These are phyloP conservation scores for Ranitomeya imitator DNA, from an alignment of 2,113 vertebrate genomes.

Conservation along the genomic window DNA sequence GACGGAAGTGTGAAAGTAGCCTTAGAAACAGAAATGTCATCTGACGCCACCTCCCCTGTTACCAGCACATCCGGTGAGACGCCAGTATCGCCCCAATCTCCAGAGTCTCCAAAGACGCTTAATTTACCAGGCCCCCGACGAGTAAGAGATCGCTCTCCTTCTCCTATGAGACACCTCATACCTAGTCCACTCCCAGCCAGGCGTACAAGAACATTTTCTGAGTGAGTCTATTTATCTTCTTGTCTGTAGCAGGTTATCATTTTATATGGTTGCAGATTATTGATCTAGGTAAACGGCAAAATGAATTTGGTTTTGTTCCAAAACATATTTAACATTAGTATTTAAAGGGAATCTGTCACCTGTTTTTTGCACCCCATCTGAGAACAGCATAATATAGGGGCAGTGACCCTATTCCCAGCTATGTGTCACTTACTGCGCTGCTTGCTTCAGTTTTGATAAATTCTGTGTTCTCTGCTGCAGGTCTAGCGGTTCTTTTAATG, in stretches of 20 bases:
- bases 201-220: conserved; percentile 88
- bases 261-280: background rate
- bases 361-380: too few species aligned
- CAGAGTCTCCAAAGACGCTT: conserved; percentile 68
- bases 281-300: background rate
- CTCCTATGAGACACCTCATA: conserved; percentile 86
- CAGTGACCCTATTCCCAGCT: too few species aligned
- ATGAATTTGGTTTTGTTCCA: background rate
- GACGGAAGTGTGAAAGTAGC: too few species aligned
- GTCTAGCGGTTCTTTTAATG: too few species aligned
- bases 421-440: too few species aligned
- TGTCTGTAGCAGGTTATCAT: background rate
- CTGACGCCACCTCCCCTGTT: conserved; percentile 70
- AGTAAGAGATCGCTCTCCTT: conserved; percentile 81
- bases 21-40: conserved; percentile 79
- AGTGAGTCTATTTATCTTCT: conserved; percentile 75
- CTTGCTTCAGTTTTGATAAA: too few species aligned
- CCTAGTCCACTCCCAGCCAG: conserved; percentile 94
- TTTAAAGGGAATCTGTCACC: too few species aligned
- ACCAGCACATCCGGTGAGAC: conserved; percentile 58
- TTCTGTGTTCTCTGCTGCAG: too few species aligned
- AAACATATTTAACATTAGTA: too few species aligned
- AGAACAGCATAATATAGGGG: too few species aligned
- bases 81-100: conserved; percentile 63
- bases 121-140: conserved; percentile 67